phyloP scores from a whole-genome alignment of 2,888 invertebrate species.

The Caenorhabditis drosophilae region DNA sequence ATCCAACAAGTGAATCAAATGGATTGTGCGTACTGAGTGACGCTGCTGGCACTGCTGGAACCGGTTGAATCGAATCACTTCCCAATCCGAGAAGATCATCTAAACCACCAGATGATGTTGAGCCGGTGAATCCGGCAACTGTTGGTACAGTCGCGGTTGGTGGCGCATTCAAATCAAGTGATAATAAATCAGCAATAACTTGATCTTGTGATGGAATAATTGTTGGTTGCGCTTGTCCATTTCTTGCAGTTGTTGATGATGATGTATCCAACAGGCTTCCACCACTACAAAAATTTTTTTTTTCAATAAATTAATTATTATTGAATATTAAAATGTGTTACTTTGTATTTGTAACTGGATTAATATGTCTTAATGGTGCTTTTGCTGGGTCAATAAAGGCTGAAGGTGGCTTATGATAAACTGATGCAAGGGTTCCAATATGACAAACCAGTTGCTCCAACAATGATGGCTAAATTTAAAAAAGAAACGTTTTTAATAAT shows the following conservation, averaged over 20 bases:
- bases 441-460: constrained; percentile 95
- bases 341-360: constrained; percentile 9
- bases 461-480: constrained; percentile 80
- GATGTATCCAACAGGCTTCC: constrained; percentile 21
- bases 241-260: constrained; percentile 16
- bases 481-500: not conserved
- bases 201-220: constrained; percentile 82
- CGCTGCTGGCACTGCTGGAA: constrained; percentile 10
- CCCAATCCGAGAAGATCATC: constrained; percentile 64
- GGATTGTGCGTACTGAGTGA: constrained; percentile 24
- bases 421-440: constrained; percentile 94
- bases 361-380: constrained; percentile 56
- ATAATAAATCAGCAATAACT: constrained; percentile 91
- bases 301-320: not conserved
- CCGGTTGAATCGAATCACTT: constrained; percentile 13
- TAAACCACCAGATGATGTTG: constrained; percentile 54
- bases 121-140: constrained; percentile 14
- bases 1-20: constrained; percentile 37
- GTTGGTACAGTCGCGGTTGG: constrained; percentile 10
- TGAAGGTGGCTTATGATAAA: constrained; percentile 98
- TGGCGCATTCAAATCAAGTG: constrained; percentile 86
- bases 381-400: constrained; percentile 90
- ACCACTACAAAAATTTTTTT: constrained; percentile 22
- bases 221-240: constrained; percentile 23
- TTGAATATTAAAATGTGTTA: not conserved